Conservation (phyloP, 1,140 invertebrate species). For the Drosophila insularis region DNA sequence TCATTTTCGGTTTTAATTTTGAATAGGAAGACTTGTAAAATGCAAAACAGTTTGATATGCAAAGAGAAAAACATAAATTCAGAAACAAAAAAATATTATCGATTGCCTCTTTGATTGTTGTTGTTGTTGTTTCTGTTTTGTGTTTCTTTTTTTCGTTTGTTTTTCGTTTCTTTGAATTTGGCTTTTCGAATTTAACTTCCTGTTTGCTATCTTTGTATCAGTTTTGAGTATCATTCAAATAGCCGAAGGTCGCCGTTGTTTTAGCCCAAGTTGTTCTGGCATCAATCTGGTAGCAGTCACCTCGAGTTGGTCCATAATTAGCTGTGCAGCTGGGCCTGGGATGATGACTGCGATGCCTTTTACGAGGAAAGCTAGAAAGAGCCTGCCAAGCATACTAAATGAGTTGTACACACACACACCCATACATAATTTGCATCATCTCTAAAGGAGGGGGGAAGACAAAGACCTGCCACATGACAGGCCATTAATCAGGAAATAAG, state of each 20-base stretch:
- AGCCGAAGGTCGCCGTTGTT: constrained; percentile 55
- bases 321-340: constrained; percentile 46
- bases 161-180: constrained; percentile 8
- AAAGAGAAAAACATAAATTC: constrained; percentile 27
- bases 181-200: constrained; percentile 40
- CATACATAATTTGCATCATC: constrained; percentile 51
- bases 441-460: constrained; percentile 20
- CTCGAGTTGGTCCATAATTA: constrained; percentile 71
- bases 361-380: constrained; percentile 35
- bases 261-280: background rate
- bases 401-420: constrained; percentile 14
- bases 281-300: constrained; percentile 23
- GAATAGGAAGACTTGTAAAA: constrained; percentile 33
- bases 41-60: constrained; percentile 40
- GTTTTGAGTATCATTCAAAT: constrained; percentile 58
- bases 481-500: constrained; percentile 68
- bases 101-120: constrained; percentile 50
- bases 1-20: constrained; percentile 17
- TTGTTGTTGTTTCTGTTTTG: constrained; percentile 30
- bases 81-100: constrained; percentile 51
- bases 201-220: constrained; percentile 62
- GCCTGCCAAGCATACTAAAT: constrained; percentile 58
- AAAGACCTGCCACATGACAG: constrained; percentile 49
- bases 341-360: constrained; percentile 39
- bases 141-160: constrained; percentile 33